phyloP scores from a whole-genome alignment of 2,888 invertebrate species.

The Acanthosepion lycidas region DNA sequence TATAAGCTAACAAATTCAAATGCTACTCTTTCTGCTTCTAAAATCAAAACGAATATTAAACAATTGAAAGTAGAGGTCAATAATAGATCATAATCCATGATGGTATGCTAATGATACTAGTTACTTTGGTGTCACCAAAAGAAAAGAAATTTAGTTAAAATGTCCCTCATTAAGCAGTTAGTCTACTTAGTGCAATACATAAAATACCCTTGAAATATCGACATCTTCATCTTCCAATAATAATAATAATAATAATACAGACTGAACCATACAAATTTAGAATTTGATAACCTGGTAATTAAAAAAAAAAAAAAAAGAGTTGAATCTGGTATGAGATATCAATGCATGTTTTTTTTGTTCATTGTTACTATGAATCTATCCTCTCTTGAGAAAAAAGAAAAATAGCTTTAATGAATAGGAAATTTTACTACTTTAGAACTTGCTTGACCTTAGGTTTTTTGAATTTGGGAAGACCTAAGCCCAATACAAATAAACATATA shows the following conservation, averaged over 20 bases:
- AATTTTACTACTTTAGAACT: background rate
- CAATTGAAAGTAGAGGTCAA: no score
- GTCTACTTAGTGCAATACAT: no score
- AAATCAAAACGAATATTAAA: no score
- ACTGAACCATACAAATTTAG: background rate
- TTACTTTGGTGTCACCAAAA: no score
- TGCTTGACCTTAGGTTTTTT: background rate
- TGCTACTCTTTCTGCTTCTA: no score
- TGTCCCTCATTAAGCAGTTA: no score
- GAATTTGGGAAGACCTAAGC: background rate
- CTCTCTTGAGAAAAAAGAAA: background rate
- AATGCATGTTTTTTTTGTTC: background rate
- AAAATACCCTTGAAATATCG: no score
- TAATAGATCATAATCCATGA: no score
- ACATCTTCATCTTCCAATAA: no score
- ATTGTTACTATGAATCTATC: background rate
- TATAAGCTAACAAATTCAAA: no score
- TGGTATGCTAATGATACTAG: no score
- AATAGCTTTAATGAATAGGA: background rate
- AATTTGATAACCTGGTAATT: background rate
- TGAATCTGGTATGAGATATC: background rate
- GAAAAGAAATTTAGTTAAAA: no score
- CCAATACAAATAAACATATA: background rate
- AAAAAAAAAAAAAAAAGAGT: background rate
- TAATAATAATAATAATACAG: background rate